Evolutionary conservation across 2,888 invertebrate genomes (phyloP), one percentile per base, ranked within the genome.

Genomic region (Stenurella melanura): DNA sequence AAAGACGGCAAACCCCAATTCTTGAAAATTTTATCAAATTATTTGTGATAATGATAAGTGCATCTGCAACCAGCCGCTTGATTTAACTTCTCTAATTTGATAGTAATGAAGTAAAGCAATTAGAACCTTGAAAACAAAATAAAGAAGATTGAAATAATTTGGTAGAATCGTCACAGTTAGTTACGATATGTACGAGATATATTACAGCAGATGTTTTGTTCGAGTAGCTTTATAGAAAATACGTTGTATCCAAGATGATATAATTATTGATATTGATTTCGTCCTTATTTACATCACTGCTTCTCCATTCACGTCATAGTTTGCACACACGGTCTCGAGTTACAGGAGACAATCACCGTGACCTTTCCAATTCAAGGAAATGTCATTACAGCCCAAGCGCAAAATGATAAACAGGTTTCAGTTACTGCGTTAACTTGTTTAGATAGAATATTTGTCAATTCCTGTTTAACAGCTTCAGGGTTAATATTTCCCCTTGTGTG

Each of bases 401-500:
- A 42, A 64, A 64, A 42, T 64, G 17, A 42, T 64, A 64, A 63
- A 64, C 42, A 42, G 15, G 42, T 42, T 64, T 42, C 64, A 18
- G 11, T 64, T 42, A n/a, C 17, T 42, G 42, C 38, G 64, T 42
- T 64, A 42, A 64, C 21, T 64, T 64, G 64, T 64, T 64, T 38
- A 18, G 19, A 11, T 12, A 21, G 64, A 38, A 64, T 64, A 64
- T 64, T 38, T 42, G 64, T 15, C 19, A 42, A 17, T 18, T 18
- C 2, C 38, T 18, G 9, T 30, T 15, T 15, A 3, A 11, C 9
- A 63, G 18, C n/a, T 18, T 11, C 12, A 2, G 12, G 42, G 30
- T 17, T 11, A 42, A 18, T 1, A 19, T 64, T 19, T 18, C 9
- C 10, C 12, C 18, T 34, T 63, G 18, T 12, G 42, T 15, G 9